Base-by-base conservation (phyloP, 2,888 invertebrate genomes). In the Crocallis elinguaria region DNA sequence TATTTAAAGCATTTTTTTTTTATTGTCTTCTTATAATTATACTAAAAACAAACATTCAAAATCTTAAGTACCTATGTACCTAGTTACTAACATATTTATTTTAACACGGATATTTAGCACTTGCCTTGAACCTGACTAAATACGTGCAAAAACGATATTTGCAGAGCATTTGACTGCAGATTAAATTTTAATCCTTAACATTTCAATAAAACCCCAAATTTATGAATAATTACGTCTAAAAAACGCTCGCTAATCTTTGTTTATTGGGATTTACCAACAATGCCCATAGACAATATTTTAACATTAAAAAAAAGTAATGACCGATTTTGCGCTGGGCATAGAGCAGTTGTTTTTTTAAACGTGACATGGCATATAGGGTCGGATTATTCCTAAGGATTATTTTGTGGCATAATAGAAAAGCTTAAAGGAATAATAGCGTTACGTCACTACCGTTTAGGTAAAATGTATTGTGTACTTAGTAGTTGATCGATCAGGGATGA, bases 161-260 rank as follows among this genome's bases (percentile, higher is more conserved):
- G 68, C 70, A 35, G 59, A 67, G 50, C 69, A 69, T 60, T 75
- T 70, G 67, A 71, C 73, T 69, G 56, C 21, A 63, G 72, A 69
- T 77, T 75, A 75, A 51, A 46, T 45, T 56, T 49, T 69, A 76
- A 78, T 74, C 75, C 71, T 64, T 57, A 36, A 77, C 78, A 68
- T 78, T 79, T 80, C 73, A 81, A 82, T 80, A 82, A 70, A 75
- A 64, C 56, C 58, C 72, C 64, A 58, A 64, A 66, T 68, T 58
- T 69, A 67, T 61, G 55, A 48, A 36, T 36, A 46, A 37, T 32
- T 60, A 56, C 49, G 33, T 52, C 53, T 58, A 69, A 61, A 62
- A 68, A 66, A 45, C 54, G 48, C 60, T 50, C 42, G 45, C 50
- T 85, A 86, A 87, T 84, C 85, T 79, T 85, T 86, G 86, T 88